Percentiles rank a stretch among this genome's conserved stretches.
phyloP scores from a whole-genome alignment of 2,113 vertebrate genomes.

The Tonatia bakeri region DNA sequence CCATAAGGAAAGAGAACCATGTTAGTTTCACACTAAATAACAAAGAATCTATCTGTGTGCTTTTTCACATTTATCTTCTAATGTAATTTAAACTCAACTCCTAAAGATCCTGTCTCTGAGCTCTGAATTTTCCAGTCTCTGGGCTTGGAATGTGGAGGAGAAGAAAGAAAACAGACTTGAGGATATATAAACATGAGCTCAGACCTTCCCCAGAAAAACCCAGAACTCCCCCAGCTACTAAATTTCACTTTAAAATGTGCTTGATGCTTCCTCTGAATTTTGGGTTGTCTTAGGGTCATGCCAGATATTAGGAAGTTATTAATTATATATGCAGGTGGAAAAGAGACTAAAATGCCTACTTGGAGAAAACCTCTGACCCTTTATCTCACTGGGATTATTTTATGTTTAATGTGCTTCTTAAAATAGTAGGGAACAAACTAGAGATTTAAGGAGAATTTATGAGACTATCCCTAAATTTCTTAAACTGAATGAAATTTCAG shows the following conservation, averaged over 20 bases:
- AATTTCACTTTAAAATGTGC: conserved; percentile 25
- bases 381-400: neutral
- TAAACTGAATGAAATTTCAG: neutral
- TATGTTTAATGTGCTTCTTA: neutral
- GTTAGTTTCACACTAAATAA: neutral
- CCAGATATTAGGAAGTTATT: neutral
- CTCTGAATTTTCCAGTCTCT: conserved; percentile 66
- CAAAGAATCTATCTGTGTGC: neutral
- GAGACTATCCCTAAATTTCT: neutral
- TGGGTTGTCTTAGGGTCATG: neutral
- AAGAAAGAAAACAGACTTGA: conserved; percentile 82
- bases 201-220: conserved; percentile 40
- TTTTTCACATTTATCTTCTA: conserved; percentile 50
- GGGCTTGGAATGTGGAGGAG: conserved; percentile 90
- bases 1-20: neutral
- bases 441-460: neutral
- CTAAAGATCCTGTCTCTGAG: conserved; percentile 55
- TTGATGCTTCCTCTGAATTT: conserved; percentile 27
- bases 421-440: neutral
- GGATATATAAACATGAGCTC: conserved; percentile 74
- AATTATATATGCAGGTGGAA: neutral
- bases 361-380: neutral
- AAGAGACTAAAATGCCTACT: neutral
- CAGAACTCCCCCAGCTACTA: conserved; percentile 43
- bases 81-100: conserved; percentile 23